phyloP scores from a whole-genome alignment of 2,797 vertebrate species.

The Eurystomus glaucurus region DNA sequence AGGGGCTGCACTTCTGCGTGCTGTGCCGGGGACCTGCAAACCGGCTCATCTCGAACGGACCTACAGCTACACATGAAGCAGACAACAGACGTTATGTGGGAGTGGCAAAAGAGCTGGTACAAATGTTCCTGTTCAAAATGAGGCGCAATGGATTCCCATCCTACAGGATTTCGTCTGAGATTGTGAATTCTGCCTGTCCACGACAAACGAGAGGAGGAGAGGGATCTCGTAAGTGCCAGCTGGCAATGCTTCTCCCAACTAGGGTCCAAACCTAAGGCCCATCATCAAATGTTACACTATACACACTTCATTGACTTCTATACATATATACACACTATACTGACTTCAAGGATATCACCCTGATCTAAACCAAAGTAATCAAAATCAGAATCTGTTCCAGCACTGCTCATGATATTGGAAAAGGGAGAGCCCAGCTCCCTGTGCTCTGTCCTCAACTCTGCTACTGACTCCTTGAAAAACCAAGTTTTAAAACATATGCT shows the following conservation, averaged over 20 bases:
- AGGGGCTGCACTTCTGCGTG: neutral
- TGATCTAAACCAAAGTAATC: neutral
- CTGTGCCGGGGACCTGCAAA: neutral
- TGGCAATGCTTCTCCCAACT: neutral
- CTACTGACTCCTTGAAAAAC: neutral
- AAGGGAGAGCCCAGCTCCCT: neutral
- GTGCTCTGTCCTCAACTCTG: neutral
- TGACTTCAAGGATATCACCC: neutral
- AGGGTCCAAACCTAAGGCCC: neutral
- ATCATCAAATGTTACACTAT: rapidly evolving
- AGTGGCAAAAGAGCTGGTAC: neutral
- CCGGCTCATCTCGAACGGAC: neutral
- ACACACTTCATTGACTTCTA: rapidly evolving
- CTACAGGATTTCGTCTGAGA: neutral
- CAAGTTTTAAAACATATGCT: neutral
- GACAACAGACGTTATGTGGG: neutral
- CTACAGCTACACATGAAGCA: neutral
- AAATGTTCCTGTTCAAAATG: neutral
- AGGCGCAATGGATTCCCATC: neutral
- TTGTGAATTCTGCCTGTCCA: rapidly evolving
- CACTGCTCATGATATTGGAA: rapidly evolving
- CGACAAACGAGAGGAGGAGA: neutral
- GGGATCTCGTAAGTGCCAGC: neutral
- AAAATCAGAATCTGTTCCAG: neutral
- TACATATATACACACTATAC: no score